These are phyloP conservation scores for Tyrophagus putrescentiae DNA, from an alignment of 1,140 invertebrate species.

Conservation along the genomic window DNA sequence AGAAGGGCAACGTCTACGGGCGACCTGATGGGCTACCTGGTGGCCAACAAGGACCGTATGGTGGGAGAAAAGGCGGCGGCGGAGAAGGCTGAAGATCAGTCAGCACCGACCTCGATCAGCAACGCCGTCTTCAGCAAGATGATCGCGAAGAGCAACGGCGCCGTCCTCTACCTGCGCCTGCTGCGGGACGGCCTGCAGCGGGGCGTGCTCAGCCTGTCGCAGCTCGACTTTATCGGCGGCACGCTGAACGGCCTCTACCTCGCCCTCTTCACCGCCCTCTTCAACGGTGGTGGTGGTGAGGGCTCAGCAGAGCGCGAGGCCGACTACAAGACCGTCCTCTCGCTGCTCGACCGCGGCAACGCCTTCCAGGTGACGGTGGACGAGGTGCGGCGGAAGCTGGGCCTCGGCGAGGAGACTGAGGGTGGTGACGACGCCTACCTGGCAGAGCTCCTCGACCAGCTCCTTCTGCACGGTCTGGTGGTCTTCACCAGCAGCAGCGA, in stretches of 20 bases:
- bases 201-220: conserved; percentile 72
- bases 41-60: conserved; percentile 41
- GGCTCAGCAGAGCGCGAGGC: conserved; percentile 67
- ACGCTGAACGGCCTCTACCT: conserved; percentile 86
- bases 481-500: conserved; percentile 46
- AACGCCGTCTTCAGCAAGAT: conserved; percentile 78
- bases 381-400: conserved; percentile 62
- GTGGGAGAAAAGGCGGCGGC: conserved; percentile 34
- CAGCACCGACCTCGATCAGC: conserved; percentile 70
- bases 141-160: conserved; percentile 90
- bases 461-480: conserved; percentile 37
- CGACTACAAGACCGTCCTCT: conserved; percentile 65
- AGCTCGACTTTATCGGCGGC: conserved; percentile 74
- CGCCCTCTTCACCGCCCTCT: conserved; percentile 81
- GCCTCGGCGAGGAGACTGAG: not conserved
- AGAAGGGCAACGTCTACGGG: conserved; percentile 63
- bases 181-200: conserved; percentile 81
- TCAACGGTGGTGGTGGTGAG: conserved; percentile 65
- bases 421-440: not conserved
- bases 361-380: conserved; percentile 54
- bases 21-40: conserved; percentile 87
- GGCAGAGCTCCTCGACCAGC: not conserved
- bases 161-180: conserved; percentile 81
- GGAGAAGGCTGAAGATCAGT: conserved; percentile 58
- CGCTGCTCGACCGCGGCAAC: conserved; percentile 66